Evolutionary conservation across 2,888 invertebrate genomes (phyloP).

Genomic region (Xestobium rufovillosum): DNA sequence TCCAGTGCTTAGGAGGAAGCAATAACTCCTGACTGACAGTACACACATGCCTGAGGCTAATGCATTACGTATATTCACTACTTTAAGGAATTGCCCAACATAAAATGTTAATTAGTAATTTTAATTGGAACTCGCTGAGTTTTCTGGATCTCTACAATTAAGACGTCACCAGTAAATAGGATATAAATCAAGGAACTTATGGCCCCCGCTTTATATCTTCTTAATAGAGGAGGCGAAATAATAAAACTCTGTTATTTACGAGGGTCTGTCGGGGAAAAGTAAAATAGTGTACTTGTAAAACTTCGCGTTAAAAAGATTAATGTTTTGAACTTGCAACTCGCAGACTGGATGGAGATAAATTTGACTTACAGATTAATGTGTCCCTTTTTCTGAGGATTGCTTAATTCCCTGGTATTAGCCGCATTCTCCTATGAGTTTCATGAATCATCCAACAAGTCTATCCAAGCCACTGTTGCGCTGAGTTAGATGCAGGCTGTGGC

Average conservation of each 20-base stretch:
- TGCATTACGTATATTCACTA: slow-evolving; percentile 14
- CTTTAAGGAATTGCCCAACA: background rate
- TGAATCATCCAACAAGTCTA: no score
- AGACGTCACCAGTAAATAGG: no score
- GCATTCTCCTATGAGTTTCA: no score
- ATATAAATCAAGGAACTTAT: no score
- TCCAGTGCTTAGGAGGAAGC: slow-evolving; percentile 34
- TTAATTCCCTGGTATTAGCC: no score
- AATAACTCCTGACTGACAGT: slow-evolving; percentile 38
- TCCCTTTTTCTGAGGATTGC: no score
- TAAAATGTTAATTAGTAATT: background rate
- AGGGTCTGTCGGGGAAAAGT: slow-evolving; percentile 16
- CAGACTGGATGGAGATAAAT: background rate
- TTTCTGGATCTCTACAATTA: no score
- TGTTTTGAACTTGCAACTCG: slow-evolving; percentile 15
- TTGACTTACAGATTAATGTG: slow-evolving; percentile 20
- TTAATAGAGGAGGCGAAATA: slow-evolving; percentile 16
- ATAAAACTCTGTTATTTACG: slow-evolving; percentile 21
- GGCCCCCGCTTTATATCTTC: no score
- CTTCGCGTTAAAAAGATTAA: slow-evolving; percentile 26
- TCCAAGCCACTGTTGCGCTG: no score
- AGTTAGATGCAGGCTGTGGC: no score
- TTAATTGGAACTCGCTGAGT: no score
- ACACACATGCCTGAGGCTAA: slow-evolving; percentile 38
- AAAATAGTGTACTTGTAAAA: slow-evolving; percentile 24